Percentiles rank a stretch among this genome's conserved stretches.
These are phyloP conservation scores for Centrocercus urophasianus DNA, from an alignment of 2,113 vertebrate genomes.

Conservation along the genomic window DNA sequence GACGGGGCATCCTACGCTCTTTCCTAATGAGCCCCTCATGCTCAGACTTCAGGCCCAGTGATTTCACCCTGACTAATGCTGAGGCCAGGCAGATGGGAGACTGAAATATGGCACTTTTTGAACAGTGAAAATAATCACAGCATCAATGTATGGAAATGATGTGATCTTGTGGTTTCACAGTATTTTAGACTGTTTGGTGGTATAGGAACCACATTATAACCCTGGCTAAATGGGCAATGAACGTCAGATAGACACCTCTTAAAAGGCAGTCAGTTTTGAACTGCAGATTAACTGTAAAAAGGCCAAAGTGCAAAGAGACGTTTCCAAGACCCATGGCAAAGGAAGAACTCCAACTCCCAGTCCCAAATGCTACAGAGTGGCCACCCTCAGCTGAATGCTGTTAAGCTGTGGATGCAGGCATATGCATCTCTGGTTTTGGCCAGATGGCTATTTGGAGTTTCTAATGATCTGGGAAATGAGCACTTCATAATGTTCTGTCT, in stretches of 20 bases:
- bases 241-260: constrained; percentile 2
- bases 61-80: background rate
- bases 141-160: fast-evolving
- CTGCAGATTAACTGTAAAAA: background rate
- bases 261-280: background rate
- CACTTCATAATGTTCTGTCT: background rate
- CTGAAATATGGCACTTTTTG: background rate
- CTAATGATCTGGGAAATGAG: constrained; percentile 56
- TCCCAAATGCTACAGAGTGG: background rate
- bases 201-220: background rate
- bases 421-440: background rate
- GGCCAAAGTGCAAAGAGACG: background rate
- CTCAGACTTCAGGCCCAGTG: background rate
- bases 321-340: background rate
- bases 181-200: background rate
- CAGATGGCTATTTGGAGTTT: constrained; percentile 49
- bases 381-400: background rate
- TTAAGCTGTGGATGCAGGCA: background rate
- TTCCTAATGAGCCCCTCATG: background rate
- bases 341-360: background rate
- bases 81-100: background rate
- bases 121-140: background rate
- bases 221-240: background rate
- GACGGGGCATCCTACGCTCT: background rate
- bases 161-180: background rate